phyloP scores from a whole-genome alignment of 2,797 vertebrate species.

The Dallia pectoralis region DNA sequence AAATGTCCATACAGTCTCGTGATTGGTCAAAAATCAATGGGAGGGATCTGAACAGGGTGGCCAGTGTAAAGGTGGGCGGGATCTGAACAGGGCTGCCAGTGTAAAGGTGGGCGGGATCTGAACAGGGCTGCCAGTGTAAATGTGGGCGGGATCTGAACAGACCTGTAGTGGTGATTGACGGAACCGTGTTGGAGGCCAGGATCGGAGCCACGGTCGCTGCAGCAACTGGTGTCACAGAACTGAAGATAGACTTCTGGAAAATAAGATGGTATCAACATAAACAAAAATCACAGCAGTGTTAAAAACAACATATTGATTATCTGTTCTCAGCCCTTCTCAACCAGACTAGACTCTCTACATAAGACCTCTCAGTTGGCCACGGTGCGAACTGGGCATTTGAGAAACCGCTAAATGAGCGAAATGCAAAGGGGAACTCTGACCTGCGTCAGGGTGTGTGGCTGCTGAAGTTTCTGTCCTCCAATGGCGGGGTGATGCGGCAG shows the following conservation, averaged over 20 bases:
- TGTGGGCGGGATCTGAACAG: not conserved
- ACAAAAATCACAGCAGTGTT: not conserved
- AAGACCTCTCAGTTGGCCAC: too few species aligned
- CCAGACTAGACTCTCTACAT: too few species aligned
- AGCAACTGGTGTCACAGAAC: constrained; percentile 91
- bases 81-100: too few species aligned
- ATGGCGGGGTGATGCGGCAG: constrained; percentile 92
- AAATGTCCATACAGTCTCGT: too few species aligned
- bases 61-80: too few species aligned
- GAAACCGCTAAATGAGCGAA: too few species aligned
- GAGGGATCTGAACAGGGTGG: too few species aligned
- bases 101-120: too few species aligned
- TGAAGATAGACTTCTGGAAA: constrained; percentile 93
- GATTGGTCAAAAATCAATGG: too few species aligned
- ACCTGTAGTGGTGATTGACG: constrained; percentile 92
- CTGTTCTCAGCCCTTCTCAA: too few species aligned
- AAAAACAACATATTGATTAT: not conserved
- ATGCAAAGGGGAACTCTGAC: constrained; percentile 55
- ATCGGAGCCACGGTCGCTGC: constrained; percentile 98
- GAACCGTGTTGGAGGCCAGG: constrained; percentile 91
- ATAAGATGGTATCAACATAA: not conserved
- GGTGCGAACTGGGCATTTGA: too few species aligned
- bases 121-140: too few species aligned
- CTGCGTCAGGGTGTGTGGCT: constrained; percentile 91
- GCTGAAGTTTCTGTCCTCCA: constrained; percentile 87